A percentile compares a stretch with the other conserved stretches of the same genome.
Conservation (phyloP, 37 sponge, comb jelly and placozoan species). For the Dysidea cf. avara region DNA sequence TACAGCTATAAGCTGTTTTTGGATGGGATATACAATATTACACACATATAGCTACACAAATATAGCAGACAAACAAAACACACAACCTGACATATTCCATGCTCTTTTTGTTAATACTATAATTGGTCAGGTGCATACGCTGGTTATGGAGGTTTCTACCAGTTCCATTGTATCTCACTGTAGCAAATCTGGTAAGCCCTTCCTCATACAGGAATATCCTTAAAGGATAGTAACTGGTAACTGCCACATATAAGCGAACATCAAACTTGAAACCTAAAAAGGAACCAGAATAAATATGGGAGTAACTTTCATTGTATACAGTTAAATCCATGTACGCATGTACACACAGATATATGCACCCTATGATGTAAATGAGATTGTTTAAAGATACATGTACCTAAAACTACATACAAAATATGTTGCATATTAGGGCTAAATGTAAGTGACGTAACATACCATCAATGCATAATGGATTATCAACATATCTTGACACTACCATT, state of each 20-base stretch:
- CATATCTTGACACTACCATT: conserved; percentile 67
- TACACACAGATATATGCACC: too few relatives aligned
- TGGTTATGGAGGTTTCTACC: conserved; percentile 50
- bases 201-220: conserved; percentile 73
- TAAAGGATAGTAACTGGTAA: conserved; percentile 72
- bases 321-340: too few relatives aligned
- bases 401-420: too few relatives aligned
- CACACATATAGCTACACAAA: too few relatives aligned
- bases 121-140: conserved; percentile 86
- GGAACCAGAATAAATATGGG: background rate
- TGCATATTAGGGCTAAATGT: too few relatives aligned
- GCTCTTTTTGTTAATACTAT: conserved; percentile 77
- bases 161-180: conserved; percentile 46
- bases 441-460: conserved; percentile 80
- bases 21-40: background rate
- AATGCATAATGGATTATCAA: conserved; percentile 68
- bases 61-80: background rate
- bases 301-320: background rate
- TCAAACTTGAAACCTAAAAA: conserved; percentile 77
- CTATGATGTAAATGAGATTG: too few relatives aligned
- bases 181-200: conserved; percentile 75
- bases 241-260: conserved; percentile 72
- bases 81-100: conserved; percentile 57
- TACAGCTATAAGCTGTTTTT: too few relatives aligned
- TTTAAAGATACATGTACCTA: too few relatives aligned